Evolutionary conservation across 2,888 invertebrate genomes (phyloP).

Genomic region (Aphidoletes aphidimyza): DNA sequence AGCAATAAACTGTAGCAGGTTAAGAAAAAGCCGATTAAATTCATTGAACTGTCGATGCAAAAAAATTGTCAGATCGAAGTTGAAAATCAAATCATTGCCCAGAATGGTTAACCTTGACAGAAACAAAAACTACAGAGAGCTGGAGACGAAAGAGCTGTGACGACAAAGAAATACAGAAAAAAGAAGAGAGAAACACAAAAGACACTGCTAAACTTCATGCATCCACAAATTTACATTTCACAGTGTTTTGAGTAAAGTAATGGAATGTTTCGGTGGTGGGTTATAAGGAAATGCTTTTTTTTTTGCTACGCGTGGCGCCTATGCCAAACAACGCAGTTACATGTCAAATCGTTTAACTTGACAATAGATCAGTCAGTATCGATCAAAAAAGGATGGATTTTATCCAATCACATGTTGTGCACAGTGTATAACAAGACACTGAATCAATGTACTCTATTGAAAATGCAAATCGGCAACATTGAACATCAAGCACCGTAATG

Average conservation of each 20-base stretch:
- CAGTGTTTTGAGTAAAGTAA: background rate
- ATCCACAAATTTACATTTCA: background rate
- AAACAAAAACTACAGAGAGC: background rate
- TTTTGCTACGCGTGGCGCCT: background rate
- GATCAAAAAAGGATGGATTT: background rate
- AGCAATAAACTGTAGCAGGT: background rate
- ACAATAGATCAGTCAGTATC: background rate
- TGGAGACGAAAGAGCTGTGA: too few species aligned
- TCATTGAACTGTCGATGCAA: constrained; percentile 47
- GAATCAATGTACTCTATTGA: too few species aligned
- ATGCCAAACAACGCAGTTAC: background rate
- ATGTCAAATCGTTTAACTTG: background rate
- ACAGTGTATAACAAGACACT: too few species aligned
- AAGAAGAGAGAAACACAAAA: constrained; percentile 4
- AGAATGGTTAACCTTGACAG: background rate
- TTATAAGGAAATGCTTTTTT: background rate
- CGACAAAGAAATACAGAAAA: too few species aligned
- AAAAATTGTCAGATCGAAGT: too few species aligned
- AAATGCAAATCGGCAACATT: too few species aligned
- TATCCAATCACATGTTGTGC: too few species aligned
- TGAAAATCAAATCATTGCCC: constrained; percentile 17
- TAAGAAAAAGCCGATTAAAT: constrained; percentile 40
- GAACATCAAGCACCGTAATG: too few species aligned
- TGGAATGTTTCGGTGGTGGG: background rate
- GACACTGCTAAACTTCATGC: background rate